Evolutionary conservation across 2,888 invertebrate genomes (phyloP).

Genomic region (Drymonia ruficornis): DNA sequence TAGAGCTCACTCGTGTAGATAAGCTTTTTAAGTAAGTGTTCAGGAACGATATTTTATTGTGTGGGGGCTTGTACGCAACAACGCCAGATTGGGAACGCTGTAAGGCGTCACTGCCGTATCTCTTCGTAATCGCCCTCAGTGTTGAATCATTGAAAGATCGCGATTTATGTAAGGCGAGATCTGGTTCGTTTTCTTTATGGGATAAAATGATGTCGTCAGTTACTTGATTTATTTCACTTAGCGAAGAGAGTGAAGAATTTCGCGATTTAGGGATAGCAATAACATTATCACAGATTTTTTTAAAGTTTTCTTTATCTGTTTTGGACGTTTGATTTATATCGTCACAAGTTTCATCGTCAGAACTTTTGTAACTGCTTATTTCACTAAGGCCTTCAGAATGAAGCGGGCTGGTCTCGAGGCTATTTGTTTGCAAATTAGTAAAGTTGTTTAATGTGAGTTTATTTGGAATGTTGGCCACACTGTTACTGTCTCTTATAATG

Average conservation of each 20-base stretch:
- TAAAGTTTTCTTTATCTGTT: slow-evolving; percentile 34
- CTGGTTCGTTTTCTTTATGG: slow-evolving; percentile 55
- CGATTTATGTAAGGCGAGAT: slow-evolving; percentile 66
- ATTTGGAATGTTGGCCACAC: slow-evolving; percentile 76
- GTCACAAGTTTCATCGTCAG: slow-evolving; percentile 75
- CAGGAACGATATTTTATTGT: slow-evolving; percentile 79
- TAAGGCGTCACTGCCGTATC: slow-evolving; percentile 47
- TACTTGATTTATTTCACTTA: slow-evolving; percentile 51
- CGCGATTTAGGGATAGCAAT: slow-evolving; percentile 39
- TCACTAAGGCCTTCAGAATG: slow-evolving; percentile 72
- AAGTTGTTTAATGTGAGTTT: slow-evolving; percentile 65
- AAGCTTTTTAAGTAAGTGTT: slow-evolving; percentile 82
- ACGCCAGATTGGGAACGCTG: slow-evolving; percentile 74
- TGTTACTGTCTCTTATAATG: slow-evolving; percentile 56
- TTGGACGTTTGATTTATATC: slow-evolving; percentile 50
- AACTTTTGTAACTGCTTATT: slow-evolving; percentile 81
- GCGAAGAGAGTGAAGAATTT: slow-evolving; percentile 51
- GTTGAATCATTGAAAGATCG: slow-evolving; percentile 69
- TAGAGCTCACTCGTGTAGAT: slow-evolving; percentile 67
- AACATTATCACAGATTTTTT: slow-evolving; percentile 40
- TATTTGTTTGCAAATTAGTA: slow-evolving; percentile 62
- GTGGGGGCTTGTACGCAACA: slow-evolving; percentile 65
- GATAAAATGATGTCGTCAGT: slow-evolving; percentile 41
- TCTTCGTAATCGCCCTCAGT: slow-evolving; percentile 48
- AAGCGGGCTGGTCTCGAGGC: slow-evolving; percentile 67